phyloP scores from a whole-genome alignment of 2,888 invertebrate genomes.

The Harpagoxenus sublaevis region DNA sequence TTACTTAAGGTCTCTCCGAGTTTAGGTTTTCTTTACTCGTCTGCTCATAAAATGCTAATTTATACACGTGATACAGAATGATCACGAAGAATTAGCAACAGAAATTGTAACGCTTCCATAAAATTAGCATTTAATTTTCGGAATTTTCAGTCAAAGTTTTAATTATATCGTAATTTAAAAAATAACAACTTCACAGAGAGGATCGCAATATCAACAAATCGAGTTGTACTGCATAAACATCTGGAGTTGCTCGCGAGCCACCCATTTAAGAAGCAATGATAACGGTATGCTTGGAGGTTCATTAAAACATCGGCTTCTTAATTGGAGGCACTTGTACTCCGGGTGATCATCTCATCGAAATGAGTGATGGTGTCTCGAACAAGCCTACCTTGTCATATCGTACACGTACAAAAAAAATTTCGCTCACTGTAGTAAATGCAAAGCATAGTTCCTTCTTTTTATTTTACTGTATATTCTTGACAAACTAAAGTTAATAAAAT shows the following conservation, averaged over 20 bases:
- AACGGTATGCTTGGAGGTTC: slow-evolving; percentile 46
- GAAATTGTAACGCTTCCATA: not conserved
- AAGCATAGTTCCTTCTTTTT: not conserved
- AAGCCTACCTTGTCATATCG: slow-evolving; percentile 24
- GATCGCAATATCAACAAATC: not conserved
- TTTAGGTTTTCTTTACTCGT: not conserved
- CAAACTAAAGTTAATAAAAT: not conserved
- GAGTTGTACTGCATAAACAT: not conserved
- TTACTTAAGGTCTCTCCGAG: not conserved
- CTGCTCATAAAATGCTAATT: not conserved
- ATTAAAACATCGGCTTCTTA: slow-evolving; percentile 59
- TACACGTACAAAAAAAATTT: not conserved
- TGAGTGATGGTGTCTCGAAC: slow-evolving; percentile 15
- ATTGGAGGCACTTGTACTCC: slow-evolving; percentile 51
- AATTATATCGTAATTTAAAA: not conserved
- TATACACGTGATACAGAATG: not conserved
- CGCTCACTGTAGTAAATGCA: not conserved
- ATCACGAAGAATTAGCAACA: not conserved
- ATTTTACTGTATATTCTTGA: not conserved
- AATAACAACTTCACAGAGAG: not conserved
- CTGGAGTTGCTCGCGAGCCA: slow-evolving; percentile 23
- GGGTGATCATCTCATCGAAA: slow-evolving; percentile 28
- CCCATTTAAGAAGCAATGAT: slow-evolving; percentile 24
- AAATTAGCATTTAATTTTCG: not conserved
- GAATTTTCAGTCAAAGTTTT: not conserved